Percentiles rank a stretch among this genome's conserved stretches.
phyloP scores from a whole-genome alignment of 2,888 invertebrate genomes.

The Agrotis clavis region DNA sequence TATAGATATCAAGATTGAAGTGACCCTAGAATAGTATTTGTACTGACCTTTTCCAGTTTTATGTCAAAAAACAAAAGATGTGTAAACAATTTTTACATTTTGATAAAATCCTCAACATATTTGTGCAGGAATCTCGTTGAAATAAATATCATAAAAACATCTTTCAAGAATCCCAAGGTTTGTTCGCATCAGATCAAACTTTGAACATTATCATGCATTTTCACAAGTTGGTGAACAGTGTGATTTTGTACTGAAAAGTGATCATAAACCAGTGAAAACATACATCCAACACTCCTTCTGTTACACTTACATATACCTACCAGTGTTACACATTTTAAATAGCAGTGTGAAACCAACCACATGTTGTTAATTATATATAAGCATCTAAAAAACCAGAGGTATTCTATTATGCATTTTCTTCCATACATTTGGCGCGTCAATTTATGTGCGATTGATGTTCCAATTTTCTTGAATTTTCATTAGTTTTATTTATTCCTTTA shows the following conservation, averaged over 20 bases:
- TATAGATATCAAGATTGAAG: constrained; percentile 82
- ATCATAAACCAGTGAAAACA: constrained; percentile 87
- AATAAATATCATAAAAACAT: constrained; percentile 61
- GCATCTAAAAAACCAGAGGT: constrained; percentile 75
- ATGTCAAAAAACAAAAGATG: constrained; percentile 74
- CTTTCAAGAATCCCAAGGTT: constrained; percentile 66
- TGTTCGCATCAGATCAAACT: constrained; percentile 59
- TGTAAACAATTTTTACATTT: constrained; percentile 76
- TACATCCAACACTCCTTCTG: constrained; percentile 73
- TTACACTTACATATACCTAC: constrained; percentile 76
- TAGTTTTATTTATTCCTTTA: constrained; percentile 41
- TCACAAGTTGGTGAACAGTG: constrained; percentile 83
- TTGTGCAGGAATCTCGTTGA: constrained; percentile 72
- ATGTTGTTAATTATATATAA: constrained; percentile 57
- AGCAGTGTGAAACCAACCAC: constrained; percentile 70
- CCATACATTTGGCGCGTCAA: constrained; percentile 39
- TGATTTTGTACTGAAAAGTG: constrained; percentile 88
- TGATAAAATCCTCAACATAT: constrained; percentile 73
- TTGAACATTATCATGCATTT: constrained; percentile 73
- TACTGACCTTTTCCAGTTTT: constrained; percentile 87
- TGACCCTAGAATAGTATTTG: constrained; percentile 80
- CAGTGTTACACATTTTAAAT: constrained; percentile 64
- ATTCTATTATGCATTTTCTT: constrained; percentile 61
- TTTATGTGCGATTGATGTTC: constrained; percentile 36
- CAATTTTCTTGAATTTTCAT: constrained; percentile 57